phyloP scores from a whole-genome alignment of 1,140 invertebrate genomes.

The Phenacoccus solenopsis region DNA sequence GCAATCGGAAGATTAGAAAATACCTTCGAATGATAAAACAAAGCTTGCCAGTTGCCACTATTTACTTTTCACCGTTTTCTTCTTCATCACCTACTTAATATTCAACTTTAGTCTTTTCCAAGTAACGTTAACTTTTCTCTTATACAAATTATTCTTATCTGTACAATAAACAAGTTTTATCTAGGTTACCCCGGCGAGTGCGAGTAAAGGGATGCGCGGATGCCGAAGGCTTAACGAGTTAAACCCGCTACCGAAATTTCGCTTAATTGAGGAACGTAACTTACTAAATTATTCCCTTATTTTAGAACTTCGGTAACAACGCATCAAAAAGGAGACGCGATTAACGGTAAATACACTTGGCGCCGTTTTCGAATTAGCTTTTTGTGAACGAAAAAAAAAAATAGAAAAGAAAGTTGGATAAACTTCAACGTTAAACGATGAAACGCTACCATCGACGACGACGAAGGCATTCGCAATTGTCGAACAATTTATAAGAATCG shows the following conservation, averaged over 20 bases:
- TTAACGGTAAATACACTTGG: too few species aligned
- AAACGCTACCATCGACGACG: too few species aligned
- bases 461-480: too few species aligned
- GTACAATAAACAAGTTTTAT: constrained; percentile 3
- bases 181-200: neutral
- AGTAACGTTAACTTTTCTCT: neutral
- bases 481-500: too few species aligned
- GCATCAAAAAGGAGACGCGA: too few species aligned
- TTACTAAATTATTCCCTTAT: too few species aligned
- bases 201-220: neutral
- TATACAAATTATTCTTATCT: neutral
- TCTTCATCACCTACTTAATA: neutral
- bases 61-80: neutral
- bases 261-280: neutral
- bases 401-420: too few species aligned
- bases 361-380: too few species aligned
- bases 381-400: too few species aligned
- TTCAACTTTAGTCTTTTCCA: neutral
- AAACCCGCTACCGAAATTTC: neutral
- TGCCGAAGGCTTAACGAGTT: neutral
- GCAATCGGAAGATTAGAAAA: neutral
- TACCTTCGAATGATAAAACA: constrained; percentile 2
- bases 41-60: neutral
- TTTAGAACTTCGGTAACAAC: too few species aligned
- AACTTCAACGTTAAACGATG: too few species aligned